Base-by-base conservation (phyloP, 2,113 vertebrate species). In the Xenopus laevis region DNA sequence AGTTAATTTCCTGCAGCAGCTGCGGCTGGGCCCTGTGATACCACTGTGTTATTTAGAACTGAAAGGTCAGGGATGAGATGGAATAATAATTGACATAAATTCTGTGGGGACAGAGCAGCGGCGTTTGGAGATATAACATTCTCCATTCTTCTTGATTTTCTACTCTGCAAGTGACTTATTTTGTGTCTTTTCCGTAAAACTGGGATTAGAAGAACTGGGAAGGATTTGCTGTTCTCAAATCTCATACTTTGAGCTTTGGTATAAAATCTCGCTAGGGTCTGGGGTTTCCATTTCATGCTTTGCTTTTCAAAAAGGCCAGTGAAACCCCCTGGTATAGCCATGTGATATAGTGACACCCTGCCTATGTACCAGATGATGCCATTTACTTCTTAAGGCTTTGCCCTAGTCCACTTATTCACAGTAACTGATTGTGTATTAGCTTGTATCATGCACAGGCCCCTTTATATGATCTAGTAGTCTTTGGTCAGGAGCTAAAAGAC, bases 11-110 rank as follows among this genome's bases (percentile, higher is more conserved):
- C 77, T 76, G 82, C 71, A 69, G 77, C 78, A 82, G 82, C 86
- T 82, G 85, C 74, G 63, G 81, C 81, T 86, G 84, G 82, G 81
- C 80, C 81, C 0, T 52, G 9, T 18, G 86, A 89, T 88, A 90
- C 80, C 83, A 81, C 82, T 11, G 77, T 85, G 86, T 86, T 89
- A 86, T 88, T 89, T 87, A 86, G 83, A 84, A 85, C 79, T 78
- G 84, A 90, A 89, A 90, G 89, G 88, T 89, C 89, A 89, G 82
- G 83, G 79, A 78, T 79, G 84, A 84, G 87, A 86, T 80, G 86
- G 91, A 91, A 91, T 89, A 91, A 90, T 88, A 90, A 90, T 88
- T 87, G 91, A 88, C 88, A 88, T 86, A 87, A 82, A 85, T 83
- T 86, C 88, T 84, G 74, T 71, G 84, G 84, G 87, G 81, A 82